These are phyloP conservation scores for Frieseomelitta varia DNA, from an alignment of 1,140 invertebrate genomes.

Conservation along the genomic window DNA sequence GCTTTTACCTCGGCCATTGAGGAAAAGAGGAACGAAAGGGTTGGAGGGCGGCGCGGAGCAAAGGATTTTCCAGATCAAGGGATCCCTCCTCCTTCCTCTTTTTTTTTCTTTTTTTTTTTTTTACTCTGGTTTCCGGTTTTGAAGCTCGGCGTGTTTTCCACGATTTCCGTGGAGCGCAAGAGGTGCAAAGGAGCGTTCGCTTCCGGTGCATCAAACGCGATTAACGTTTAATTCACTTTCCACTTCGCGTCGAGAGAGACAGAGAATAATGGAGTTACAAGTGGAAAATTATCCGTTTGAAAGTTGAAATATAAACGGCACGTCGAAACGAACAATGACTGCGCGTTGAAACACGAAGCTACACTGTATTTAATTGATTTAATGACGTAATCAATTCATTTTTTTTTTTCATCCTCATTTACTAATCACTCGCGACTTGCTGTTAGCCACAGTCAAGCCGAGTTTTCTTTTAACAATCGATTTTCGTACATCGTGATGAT, in stretches of 20 bases:
- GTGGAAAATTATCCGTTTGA: too few species aligned
- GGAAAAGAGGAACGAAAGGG: not conserved
- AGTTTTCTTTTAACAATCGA: too few species aligned
- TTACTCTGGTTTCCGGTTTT: slow-evolving; percentile 17
- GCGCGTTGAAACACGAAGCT: too few species aligned
- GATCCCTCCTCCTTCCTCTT: slow-evolving; percentile 18
- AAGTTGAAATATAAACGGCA: not conserved
- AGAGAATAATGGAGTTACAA: not conserved
- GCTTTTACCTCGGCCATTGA: too few species aligned
- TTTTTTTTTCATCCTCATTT: too few species aligned
- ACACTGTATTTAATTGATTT: too few species aligned
- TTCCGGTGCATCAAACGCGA: not conserved
- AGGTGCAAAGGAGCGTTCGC: not conserved
- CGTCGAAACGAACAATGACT: too few species aligned
- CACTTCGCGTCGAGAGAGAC: not conserved
- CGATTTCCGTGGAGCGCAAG: not conserved
- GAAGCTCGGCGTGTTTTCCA: slow-evolving; percentile 3
- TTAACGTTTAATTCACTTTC: not conserved
- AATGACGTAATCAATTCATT: too few species aligned
- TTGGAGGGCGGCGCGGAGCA: not conserved
- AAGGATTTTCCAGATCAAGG: slow-evolving; percentile 18
- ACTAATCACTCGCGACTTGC: too few species aligned
- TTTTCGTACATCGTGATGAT: too few species aligned
- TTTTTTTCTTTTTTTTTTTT: slow-evolving; percentile 13
- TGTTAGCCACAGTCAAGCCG: too few species aligned